Base-by-base conservation (phyloP, 1,140 invertebrate species). In the Cydia splendana region DNA sequence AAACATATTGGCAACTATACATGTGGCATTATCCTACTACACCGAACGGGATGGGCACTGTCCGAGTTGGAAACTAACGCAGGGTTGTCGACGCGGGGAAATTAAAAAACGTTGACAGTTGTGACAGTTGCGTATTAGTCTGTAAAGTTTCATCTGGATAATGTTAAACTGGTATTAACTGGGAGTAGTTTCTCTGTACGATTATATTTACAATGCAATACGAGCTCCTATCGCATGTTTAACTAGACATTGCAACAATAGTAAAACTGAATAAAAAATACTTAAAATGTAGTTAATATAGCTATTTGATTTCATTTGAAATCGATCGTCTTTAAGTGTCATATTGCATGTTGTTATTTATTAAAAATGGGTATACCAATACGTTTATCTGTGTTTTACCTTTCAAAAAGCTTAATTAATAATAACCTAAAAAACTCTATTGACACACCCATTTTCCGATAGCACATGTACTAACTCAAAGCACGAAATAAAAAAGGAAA, bases 51-150 rank as follows among this genome's bases (percentile, higher is more conserved):
- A 84, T 81, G 83, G 80, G 80, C 79, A 77, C 81, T 80, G 86
- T 84, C 83, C 84, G 83, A 88, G 87, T 87, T 88, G 77, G 76
- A 83, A 88, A 87, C 85, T 87, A 88, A 86, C 81, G 82, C 75
- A 88, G 87, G 87, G 87, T 51, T 86, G 82, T 30, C 80, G 65
- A 34, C 67, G 10, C 30, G 34, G 4, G 24, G 10, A 67, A 34
- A 65, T 71, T 57, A 42, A 76, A 77, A 78, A 76, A 30, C 18
- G 18, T 69, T 30, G 13, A 67, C 76, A 78, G 65, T 76, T 73
- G 20, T 38, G 38, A 78, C 75, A 71, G 67, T 77, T 53, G 74
- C 65, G 30, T 71, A 77, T 73, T 38, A 71, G 34, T 71, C 67
- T 71, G 30, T 38, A 38, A 38, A 71, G 67, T 71, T 71, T 34